Evolutionary conservation across 2,888 invertebrate genomes (phyloP).

Genomic region (Acronicta alni): DNA sequence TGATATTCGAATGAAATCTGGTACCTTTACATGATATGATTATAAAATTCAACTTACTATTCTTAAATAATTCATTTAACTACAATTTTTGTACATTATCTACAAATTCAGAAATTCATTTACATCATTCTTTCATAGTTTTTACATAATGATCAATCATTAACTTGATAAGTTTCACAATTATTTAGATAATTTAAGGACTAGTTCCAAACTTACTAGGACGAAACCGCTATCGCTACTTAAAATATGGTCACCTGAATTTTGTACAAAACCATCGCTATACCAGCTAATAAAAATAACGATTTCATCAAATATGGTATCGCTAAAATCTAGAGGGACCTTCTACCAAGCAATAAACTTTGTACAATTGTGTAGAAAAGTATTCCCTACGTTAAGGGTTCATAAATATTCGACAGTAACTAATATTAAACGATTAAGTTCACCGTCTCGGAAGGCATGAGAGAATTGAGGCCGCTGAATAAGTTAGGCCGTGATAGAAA

Average conservation of each 20-base stretch:
- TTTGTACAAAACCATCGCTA: slow-evolving; percentile 80
- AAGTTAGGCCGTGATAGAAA: slow-evolving; percentile 75
- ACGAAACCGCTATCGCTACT: slow-evolving; percentile 81
- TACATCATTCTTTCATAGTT: slow-evolving; percentile 70
- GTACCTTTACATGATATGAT: slow-evolving; percentile 84
- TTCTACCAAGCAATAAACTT: slow-evolving; percentile 70
- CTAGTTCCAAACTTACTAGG: slow-evolving; percentile 88
- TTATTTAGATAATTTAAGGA: slow-evolving; percentile 76
- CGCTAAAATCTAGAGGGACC: slow-evolving; percentile 64
- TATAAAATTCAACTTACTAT: slow-evolving; percentile 86
- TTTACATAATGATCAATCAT: slow-evolving; percentile 61
- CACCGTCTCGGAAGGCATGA: slow-evolving; percentile 75
- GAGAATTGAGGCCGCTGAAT: slow-evolving; percentile 77
- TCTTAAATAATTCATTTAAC: slow-evolving; percentile 78
- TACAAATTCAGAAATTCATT: slow-evolving; percentile 80
- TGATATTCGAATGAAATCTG: slow-evolving; percentile 71
- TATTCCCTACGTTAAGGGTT: slow-evolving; percentile 71
- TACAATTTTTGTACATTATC: slow-evolving; percentile 86
- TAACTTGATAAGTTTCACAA: slow-evolving; percentile 59
- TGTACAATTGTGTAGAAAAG: slow-evolving; percentile 80
- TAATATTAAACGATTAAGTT: slow-evolving; percentile 61
- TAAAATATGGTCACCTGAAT: slow-evolving; percentile 80
- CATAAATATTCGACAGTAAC: slow-evolving; percentile 70
- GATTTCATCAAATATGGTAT: slow-evolving; percentile 62
- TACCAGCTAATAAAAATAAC: slow-evolving; percentile 64